Evolutionary conservation across 2,113 vertebrate genomes (phyloP).

Genomic region (Miniopterus natalensis): DNA sequence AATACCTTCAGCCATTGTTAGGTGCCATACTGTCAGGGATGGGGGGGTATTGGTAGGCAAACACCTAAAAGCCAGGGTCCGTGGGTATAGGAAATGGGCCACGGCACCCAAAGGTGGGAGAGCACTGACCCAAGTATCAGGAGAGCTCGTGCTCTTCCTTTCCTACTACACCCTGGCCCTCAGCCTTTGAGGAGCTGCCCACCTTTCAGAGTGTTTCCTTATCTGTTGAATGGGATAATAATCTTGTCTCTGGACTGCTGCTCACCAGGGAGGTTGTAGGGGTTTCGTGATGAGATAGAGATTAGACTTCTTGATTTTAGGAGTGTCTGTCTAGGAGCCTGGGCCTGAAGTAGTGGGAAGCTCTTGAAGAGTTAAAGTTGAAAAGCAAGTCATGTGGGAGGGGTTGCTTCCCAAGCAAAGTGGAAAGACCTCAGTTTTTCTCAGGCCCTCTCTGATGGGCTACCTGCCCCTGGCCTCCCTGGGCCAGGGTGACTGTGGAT

Average conservation of each 20-base stretch:
- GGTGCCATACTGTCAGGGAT: neutral
- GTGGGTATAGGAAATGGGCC: neutral
- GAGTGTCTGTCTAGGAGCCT: neutral
- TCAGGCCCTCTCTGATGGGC: neutral
- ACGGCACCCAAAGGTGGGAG: neutral
- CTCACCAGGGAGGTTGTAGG: neutral
- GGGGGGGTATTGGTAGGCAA: neutral
- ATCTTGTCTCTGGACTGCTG: neutral
- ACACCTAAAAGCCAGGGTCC: too few species aligned
- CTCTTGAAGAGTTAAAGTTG: neutral
- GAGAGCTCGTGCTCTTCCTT: accelerated
- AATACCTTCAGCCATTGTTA: neutral
- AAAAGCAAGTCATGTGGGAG: neutral
- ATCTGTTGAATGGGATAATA: neutral
- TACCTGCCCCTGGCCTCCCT: neutral
- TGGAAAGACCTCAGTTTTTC: neutral
- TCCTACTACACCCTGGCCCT: neutral
- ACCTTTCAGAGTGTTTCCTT: neutral
- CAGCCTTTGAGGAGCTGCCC: neutral
- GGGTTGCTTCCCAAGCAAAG: neutral
- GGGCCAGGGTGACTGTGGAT: neutral
- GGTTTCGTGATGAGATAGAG: neutral
- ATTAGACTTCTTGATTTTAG: neutral
- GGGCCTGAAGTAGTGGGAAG: neutral
- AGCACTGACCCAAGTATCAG: neutral